Conservation (phyloP, 2,888 invertebrate genomes). For the Tromatobia lineatoria region DNA sequence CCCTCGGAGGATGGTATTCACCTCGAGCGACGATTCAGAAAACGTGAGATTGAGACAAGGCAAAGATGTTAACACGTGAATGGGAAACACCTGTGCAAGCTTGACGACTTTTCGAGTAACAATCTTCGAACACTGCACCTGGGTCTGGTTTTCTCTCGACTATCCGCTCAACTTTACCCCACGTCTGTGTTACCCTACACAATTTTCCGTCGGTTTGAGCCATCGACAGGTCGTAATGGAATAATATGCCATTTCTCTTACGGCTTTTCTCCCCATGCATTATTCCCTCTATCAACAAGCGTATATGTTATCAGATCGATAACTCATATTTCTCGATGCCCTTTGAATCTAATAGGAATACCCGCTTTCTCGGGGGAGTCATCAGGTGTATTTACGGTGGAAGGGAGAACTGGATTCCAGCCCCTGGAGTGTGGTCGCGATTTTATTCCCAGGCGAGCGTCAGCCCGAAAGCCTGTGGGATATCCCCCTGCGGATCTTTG, state of each 20-base stretch:
- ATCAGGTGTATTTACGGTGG: slow-evolving; percentile 51
- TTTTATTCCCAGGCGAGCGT: slow-evolving; percentile 40
- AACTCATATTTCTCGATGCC: slow-evolving; percentile 23
- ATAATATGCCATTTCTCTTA: slow-evolving; percentile 29
- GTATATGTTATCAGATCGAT: slow-evolving; percentile 34
- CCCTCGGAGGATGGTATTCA: slow-evolving; percentile 59
- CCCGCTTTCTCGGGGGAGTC: slow-evolving; percentile 56
- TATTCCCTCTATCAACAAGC: slow-evolving; percentile 53
- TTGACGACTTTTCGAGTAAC: slow-evolving; percentile 36
- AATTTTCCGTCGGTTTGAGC: slow-evolving; percentile 33
- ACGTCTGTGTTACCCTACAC: slow-evolving; percentile 30
- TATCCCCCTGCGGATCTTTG: slow-evolving; percentile 37
- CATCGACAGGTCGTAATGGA: slow-evolving; percentile 36
- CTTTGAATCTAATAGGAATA: slow-evolving; percentile 45
- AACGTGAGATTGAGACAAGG: slow-evolving; percentile 35
- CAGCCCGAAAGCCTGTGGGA: slow-evolving; percentile 43
- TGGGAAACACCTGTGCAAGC: slow-evolving; percentile 61
- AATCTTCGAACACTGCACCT: slow-evolving; percentile 59
- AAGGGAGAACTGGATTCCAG: slow-evolving; percentile 55
- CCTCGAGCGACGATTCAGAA: slow-evolving; percentile 34
- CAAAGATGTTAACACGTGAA: slow-evolving; percentile 65
- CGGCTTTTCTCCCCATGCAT: slow-evolving; percentile 28
- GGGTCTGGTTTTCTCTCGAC: slow-evolving; percentile 27
- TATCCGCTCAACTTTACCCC: slow-evolving; percentile 30
- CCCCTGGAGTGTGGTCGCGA: slow-evolving; percentile 48